A percentile compares a stretch with the other conserved stretches of the same genome.
Evolutionary conservation across 2,888 invertebrate species (phyloP).

Genomic region (Drosophila rubida): DNA sequence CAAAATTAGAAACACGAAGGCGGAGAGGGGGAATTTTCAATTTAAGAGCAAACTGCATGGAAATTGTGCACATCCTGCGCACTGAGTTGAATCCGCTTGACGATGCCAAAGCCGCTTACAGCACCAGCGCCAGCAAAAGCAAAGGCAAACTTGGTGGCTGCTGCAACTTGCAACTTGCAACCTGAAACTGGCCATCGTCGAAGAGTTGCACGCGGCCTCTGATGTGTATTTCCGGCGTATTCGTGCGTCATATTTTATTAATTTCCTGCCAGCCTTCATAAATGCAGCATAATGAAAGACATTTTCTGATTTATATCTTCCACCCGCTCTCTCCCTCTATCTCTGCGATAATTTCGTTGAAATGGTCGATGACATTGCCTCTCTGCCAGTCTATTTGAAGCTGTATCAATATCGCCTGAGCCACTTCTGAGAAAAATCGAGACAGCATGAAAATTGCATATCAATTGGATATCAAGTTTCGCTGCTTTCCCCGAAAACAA

Average conservation of each 20-base stretch:
- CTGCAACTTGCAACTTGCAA: conserved; percentile 12
- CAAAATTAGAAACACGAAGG: conserved; percentile 50
- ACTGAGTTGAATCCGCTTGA: conserved; percentile 29
- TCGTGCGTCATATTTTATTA: conserved; percentile 61
- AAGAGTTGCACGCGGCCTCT: conserved; percentile 24
- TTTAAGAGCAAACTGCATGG: conserved; percentile 54
- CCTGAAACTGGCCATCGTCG: conserved; percentile 5
- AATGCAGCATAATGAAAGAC: conserved; percentile 36
- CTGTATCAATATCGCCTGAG: background rate
- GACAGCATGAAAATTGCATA: conserved; percentile 48
- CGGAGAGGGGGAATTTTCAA: conserved; percentile 38
- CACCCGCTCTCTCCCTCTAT: background rate
- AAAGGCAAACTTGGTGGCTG: conserved; percentile 10
- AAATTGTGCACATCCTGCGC: conserved; percentile 58
- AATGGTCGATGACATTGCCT: conserved; percentile 29
- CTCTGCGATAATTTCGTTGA: conserved; percentile 35
- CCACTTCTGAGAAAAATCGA: conserved; percentile 4
- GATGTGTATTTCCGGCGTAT: conserved; percentile 36
- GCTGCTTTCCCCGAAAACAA: conserved; percentile 45
- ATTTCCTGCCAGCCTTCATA: conserved; percentile 41
- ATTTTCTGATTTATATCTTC: conserved; percentile 9
- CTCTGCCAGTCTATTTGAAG: conserved; percentile 1
- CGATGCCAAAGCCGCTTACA: conserved; percentile 60
- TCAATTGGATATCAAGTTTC: conserved; percentile 63
- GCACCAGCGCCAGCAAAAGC: conserved; percentile 6